Conservation (phyloP, 2,113 vertebrate genomes). For the Psephotus haematonotus region DNA sequence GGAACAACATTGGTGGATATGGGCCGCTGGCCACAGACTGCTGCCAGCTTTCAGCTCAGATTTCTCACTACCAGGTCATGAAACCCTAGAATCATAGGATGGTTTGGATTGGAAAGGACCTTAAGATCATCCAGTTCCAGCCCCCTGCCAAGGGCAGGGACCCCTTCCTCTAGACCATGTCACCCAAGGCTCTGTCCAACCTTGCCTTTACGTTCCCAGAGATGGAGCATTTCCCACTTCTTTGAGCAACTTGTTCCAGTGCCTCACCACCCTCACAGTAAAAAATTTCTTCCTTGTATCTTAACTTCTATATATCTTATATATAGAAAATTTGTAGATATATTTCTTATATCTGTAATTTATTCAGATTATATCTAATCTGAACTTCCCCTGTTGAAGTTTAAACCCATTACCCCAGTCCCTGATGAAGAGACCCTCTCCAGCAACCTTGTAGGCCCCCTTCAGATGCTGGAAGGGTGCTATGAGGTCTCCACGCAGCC, state of each 20-base stretch:
- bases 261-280: neutral
- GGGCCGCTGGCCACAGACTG: neutral
- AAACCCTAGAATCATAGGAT: neutral
- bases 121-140: neutral
- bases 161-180: neutral
- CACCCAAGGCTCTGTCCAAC: neutral
- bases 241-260: neutral
- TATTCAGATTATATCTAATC: neutral
- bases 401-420: neutral
- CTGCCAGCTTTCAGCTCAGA: neutral
- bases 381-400: neutral
- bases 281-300: neutral
- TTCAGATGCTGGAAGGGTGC: neutral
- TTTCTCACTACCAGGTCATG: neutral
- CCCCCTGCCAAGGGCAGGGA: neutral
- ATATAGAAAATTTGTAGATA: neutral
- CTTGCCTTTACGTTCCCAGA: neutral
- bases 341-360: neutral
- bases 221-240: neutral
- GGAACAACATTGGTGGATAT: neutral
- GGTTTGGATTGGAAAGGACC: neutral
- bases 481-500: neutral
- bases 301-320: neutral
- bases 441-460: neutral
- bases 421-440: neutral